Evolutionary conservation across 2,113 vertebrate species (phyloP), one percentile per base, ranked within the genome.

Genomic region (Pycnonotus jocosus): DNA sequence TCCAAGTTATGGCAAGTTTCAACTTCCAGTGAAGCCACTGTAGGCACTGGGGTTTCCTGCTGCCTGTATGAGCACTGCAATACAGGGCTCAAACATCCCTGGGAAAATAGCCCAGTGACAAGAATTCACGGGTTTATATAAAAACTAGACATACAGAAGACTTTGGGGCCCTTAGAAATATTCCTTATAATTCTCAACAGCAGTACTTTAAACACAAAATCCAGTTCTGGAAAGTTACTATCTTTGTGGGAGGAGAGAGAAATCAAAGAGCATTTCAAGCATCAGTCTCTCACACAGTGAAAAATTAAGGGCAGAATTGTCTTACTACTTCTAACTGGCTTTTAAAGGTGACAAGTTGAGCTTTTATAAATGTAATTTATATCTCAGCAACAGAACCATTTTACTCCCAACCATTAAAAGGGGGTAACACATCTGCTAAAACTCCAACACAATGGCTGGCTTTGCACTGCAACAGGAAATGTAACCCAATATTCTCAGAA

Each of bases 401-500:
- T 94, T 92, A 87, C 96, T 97, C 91, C 86, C 92, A 93, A 33
- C 91, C 84, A 92, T 96, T 97, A 96, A 35, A 81, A 94, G 70
- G 35, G 35, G 77, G 85, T 93, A 90, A 94, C 96, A 97, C 97
- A 98, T 98, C 97, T 98, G 98, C 97, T 97, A 96, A 87, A 97
- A 90, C 90, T 96, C 88, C 70, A 98, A 73, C 88, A 96, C 97
- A 97, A 97, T 88, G 96, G 92, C 87, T 98, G 98, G 96, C 98
- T 97, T 96, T 92, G 89, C 96, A 66, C 16, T 68, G 94, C 96
- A 97, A 96, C 97, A 97, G 97, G 98, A 98, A 98, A 97, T 44
- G 97, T 98, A 99, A 98, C 97, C 93, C 97, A 97, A 98, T 97
- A 97, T 62, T 94, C 91, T 88, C 97, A 94, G 89, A 97, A 98